Conservation (phyloP, 1,140 invertebrate species). For the Eumaeus atala region DNA sequence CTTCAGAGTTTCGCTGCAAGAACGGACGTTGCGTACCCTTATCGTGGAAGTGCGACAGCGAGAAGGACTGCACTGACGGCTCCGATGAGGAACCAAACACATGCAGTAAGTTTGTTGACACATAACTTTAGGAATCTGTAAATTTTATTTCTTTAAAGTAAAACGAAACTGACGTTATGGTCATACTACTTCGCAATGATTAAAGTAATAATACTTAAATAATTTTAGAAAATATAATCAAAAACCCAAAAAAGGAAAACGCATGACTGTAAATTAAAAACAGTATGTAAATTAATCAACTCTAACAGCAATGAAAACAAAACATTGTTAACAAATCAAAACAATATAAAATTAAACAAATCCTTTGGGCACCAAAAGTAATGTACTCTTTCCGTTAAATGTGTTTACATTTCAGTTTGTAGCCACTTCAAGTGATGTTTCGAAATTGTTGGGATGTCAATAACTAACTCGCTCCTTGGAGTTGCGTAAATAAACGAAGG, state of each 20-base stretch:
- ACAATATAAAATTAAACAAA: background rate
- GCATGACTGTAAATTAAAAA: no score
- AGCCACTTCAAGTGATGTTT: background rate
- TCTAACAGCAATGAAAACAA: background rate
- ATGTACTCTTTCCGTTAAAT: background rate
- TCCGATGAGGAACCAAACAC: constrained; percentile 81
- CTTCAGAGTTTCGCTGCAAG: constrained; percentile 81
- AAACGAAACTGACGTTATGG: no score
- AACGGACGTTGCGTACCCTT: constrained; percentile 86
- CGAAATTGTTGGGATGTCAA: background rate
- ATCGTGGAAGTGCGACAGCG: constrained; percentile 84
- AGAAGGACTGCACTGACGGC: constrained; percentile 84
- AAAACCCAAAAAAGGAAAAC: no score
- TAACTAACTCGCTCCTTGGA: constrained; percentile 1
- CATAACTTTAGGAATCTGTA: no score
- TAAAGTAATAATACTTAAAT: no score
- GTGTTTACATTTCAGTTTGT: background rate
- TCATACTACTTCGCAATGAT: no score
- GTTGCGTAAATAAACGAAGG: constrained; percentile 12
- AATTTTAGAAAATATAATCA: no score
- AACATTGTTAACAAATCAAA: background rate
- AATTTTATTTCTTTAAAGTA: no score
- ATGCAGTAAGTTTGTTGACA: constrained; percentile 78
- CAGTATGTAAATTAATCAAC: no score
- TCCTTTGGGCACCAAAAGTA: background rate